A percentile compares a stretch with the other conserved stretches of the same genome.
Evolutionary conservation across 1,140 invertebrate genomes (phyloP).

Genomic region (Heliconius hewitsoni): DNA sequence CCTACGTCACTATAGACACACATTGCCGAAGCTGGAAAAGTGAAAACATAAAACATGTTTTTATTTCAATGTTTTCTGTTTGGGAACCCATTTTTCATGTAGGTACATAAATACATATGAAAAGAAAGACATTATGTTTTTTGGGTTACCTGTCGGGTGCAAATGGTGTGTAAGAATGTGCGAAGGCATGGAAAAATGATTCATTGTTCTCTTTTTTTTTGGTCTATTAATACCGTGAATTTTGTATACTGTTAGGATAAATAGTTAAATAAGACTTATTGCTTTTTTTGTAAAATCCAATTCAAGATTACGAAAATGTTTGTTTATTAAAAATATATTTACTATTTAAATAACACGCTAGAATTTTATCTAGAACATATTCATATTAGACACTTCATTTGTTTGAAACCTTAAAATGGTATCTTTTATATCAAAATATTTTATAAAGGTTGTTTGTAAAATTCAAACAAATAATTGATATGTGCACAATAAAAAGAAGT

Average conservation of each 20-base stretch:
- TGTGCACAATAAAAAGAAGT: background rate
- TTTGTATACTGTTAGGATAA: background rate
- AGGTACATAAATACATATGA: background rate
- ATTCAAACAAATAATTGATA: background rate
- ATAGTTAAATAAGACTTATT: background rate
- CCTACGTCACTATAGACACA: slow-evolving; percentile 57
- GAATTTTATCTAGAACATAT: too few species aligned
- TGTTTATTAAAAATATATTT: too few species aligned
- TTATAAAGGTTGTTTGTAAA: background rate
- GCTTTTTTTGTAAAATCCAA: too few species aligned
- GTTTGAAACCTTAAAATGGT: too few species aligned
- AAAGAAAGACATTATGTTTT: background rate
- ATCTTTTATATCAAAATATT: background rate
- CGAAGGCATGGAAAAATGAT: background rate
- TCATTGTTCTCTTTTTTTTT: background rate
- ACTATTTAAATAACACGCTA: too few species aligned
- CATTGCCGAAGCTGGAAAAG: slow-evolving; percentile 27
- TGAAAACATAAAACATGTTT: slow-evolving; percentile 24
- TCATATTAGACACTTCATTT: too few species aligned
- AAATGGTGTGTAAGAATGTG: slow-evolving; percentile 10
- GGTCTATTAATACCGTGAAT: background rate
- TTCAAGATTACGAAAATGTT: too few species aligned
- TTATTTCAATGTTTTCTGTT: slow-evolving; percentile 16
- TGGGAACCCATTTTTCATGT: slow-evolving; percentile 13
- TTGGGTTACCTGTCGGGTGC: slow-evolving; percentile 3